Percentiles rank a stretch among this genome's conserved stretches.
These are phyloP conservation scores for Ashinkailepas kermadecensis DNA, from an alignment of 2,888 invertebrate species.

Conservation along the genomic window DNA sequence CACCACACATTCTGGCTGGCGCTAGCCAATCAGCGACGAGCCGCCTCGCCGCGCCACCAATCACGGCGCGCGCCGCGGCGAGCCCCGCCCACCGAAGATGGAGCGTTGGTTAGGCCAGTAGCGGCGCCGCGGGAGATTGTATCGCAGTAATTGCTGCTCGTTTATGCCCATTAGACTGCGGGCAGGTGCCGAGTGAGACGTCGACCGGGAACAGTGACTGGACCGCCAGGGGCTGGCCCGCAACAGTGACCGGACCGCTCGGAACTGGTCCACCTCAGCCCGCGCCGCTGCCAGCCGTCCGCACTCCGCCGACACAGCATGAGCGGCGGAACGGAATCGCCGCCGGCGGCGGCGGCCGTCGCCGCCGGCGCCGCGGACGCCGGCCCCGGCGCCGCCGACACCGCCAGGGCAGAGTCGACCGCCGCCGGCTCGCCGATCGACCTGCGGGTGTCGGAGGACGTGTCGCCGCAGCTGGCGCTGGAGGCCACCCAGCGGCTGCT, in stretches of 20 bases:
- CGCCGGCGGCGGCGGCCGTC: slow-evolving; percentile 25
- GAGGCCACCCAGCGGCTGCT: neutral
- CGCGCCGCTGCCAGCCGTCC: neutral
- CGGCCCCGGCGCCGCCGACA: slow-evolving; percentile 25
- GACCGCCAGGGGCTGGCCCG: no score
- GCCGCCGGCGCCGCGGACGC: slow-evolving; percentile 18
- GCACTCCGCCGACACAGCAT: neutral
- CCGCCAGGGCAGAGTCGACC: slow-evolving; percentile 16
- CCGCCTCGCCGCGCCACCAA: neutral
- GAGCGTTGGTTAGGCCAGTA: neutral
- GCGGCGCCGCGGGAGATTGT: slow-evolving; percentile 4
- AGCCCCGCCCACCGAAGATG: slow-evolving; percentile 14
- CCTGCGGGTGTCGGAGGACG: neutral
- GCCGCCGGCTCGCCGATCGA: neutral
- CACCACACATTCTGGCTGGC: neutral
- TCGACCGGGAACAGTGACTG: neutral
- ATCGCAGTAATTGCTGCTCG: slow-evolving; percentile 12
- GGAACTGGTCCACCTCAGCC: no score
- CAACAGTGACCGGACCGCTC: no score
- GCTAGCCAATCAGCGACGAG: neutral
- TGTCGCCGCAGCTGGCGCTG: neutral
- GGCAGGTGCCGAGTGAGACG: neutral
- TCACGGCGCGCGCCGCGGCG: neutral
- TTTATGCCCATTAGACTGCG: slow-evolving; percentile 1
- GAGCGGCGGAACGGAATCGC: slow-evolving; percentile 22